These are phyloP conservation scores for Acyrthosiphon pisum DNA, from an alignment of 1,140 invertebrate species.

Conservation along the genomic window DNA sequence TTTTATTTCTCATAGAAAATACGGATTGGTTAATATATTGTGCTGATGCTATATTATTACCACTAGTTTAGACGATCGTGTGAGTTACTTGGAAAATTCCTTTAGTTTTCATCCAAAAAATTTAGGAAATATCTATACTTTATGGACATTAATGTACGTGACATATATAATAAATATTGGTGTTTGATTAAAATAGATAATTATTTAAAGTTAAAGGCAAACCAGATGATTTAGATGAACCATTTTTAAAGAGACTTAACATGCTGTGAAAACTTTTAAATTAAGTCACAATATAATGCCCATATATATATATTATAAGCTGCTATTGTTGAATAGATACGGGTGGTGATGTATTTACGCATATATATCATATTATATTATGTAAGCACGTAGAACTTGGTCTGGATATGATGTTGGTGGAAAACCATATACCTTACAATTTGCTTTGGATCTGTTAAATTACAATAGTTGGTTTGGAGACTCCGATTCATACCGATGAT, in stretches of 20 bases:
- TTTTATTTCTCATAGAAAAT: background rate
- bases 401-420: background rate
- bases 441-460: slow-evolving; percentile 2
- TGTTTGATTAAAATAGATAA: background rate
- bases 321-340: background rate
- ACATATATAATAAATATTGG: no score
- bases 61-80: no score
- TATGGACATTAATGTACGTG: background rate
- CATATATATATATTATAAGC: background rate
- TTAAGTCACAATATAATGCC: background rate
- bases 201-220: background rate
- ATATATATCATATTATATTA: background rate
- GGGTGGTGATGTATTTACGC: background rate
- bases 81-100: background rate
- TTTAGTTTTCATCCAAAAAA: background rate
- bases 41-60: background rate
- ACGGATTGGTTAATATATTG: background rate
- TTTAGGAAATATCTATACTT: background rate
- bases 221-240: no score
- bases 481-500: background rate
- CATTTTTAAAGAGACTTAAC: background rate
- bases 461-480: background rate
- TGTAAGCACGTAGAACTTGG: background rate
- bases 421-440: background rate
- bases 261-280: background rate